These are phyloP conservation scores for Linyphia triangularis DNA, from an alignment of 2,888 invertebrate genomes.

Conservation along the genomic window DNA sequence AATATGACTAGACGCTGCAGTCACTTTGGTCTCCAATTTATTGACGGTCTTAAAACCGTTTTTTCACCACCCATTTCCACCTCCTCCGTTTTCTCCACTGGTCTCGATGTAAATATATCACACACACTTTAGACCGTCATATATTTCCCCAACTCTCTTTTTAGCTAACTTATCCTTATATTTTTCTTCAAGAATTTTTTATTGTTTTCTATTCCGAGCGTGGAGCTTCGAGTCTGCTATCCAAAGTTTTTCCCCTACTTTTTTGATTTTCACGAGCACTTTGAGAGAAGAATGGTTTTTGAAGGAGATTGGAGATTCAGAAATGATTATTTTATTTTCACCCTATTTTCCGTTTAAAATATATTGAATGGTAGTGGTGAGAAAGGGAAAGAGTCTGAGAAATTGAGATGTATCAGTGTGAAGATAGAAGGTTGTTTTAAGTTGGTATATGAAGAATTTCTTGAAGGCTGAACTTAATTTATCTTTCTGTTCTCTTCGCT, in stretches of 20 bases:
- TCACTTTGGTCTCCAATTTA: constrained; percentile 68
- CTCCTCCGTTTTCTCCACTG: constrained; percentile 17
- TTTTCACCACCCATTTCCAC: constrained; percentile 50
- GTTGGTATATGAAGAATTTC: constrained; percentile 41
- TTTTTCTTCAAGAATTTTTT: constrained; percentile 46
- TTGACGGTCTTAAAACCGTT: constrained; percentile 74
- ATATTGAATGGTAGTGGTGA: not conserved
- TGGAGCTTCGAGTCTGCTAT: not conserved
- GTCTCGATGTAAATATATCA: constrained; percentile 71
- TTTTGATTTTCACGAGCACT: constrained; percentile 56
- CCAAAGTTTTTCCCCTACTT: constrained; percentile 16
- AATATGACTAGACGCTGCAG: constrained; percentile 46
- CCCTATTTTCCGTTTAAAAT: constrained; percentile 26
- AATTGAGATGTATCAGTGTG: not conserved
- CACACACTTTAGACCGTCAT: constrained; percentile 68
- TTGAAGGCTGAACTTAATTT: constrained; percentile 40
- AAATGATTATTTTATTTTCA: constrained; percentile 74
- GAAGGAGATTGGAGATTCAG: constrained; percentile 72
- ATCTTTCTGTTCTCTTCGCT: constrained; percentile 27
- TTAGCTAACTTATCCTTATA: not conserved
- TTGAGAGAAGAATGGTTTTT: constrained; percentile 61
- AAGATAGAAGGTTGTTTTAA: constrained; percentile 46
- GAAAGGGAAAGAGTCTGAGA: not conserved
- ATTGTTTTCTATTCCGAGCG: constrained; percentile 61
- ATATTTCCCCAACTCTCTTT: constrained; percentile 58